Base-by-base conservation (phyloP, 2,797 vertebrate genomes). In the Heliangelus exortis region DNA sequence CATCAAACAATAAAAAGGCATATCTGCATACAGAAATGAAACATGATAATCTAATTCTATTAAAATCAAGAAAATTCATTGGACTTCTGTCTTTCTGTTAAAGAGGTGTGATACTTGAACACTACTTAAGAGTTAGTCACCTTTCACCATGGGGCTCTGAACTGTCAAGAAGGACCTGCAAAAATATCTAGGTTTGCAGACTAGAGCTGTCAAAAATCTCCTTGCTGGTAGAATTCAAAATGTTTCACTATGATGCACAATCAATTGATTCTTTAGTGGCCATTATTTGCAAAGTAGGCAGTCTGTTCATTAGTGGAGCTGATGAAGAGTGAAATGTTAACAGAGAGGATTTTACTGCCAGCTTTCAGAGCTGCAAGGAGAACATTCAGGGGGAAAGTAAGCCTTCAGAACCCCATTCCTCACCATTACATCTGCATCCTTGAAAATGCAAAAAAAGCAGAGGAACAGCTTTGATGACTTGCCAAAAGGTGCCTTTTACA, bases 361-460 rank as follows among this genome's bases (percentile, higher is more conserved):
- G 36, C 68, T 91, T 83, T 80, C 47, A 92, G 75, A 92, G 28
- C 33, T 85, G 18, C 21, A 47, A 74, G 31, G 21, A 21, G 69
- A 83, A 83, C 77, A 80, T 54, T 73, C 54, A 80, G 65, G 54
- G 67, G 28, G 39, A 88, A 90, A 89, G 50, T 16, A 15, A 92
- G 19, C 33, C 50, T 80, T 77, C 47, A 74, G 61, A 83, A 74
- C 74, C 66, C 19, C 7, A 31, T 74, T 89, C 45, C 23, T 58
- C 41, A 51, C 68, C 72, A 83, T 77, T 72, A 83, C 26, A 80
- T 26, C 45, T 61, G 39, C 17, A 28, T 53, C 61, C 33, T 85
- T 68, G 85, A 53, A 87, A 93, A 96, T 91, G 82, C 65, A 80
- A 57, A 91, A 65, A 80, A 92, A 93, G 68, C 45, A 87, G 74